Evolutionary conservation across 2,113 vertebrate species (phyloP).

Genomic region (Thalassoma bifasciatum): DNA sequence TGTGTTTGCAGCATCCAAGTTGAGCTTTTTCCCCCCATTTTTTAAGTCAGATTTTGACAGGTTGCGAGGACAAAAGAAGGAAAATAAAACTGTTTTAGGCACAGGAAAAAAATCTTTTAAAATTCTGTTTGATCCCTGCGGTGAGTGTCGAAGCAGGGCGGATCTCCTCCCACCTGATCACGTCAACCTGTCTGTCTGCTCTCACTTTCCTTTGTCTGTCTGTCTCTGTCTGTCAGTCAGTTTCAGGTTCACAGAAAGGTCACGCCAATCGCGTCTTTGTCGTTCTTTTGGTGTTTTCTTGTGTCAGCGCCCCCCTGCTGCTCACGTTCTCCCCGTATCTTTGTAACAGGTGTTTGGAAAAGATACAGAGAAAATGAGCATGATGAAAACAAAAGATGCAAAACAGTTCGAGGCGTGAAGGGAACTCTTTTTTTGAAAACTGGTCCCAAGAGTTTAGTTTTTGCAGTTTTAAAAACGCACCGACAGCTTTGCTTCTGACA

Average conservation of each 20-base stretch:
- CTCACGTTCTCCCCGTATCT: constrained; percentile 8
- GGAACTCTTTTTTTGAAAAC: constrained; percentile 50
- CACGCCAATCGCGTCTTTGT: constrained; percentile 5
- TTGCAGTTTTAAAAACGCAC: constrained; percentile 10
- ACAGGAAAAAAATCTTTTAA: constrained; percentile 9
- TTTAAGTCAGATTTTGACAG: constrained; percentile 23
- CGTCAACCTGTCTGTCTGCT: constrained; percentile 34
- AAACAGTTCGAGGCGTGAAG: constrained; percentile 53
- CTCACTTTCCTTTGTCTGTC: constrained; percentile 3
- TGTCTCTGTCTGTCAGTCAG: constrained; percentile 16
- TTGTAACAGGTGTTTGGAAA: constrained; percentile 65
- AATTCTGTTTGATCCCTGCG: constrained; percentile 37
- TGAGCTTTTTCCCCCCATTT: background rate
- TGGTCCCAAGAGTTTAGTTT: constrained; percentile 18
- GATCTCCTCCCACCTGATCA: constrained; percentile 10
- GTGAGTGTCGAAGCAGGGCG: constrained; percentile 5
- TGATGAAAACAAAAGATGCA: constrained; percentile 44
- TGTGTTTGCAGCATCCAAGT: background rate
- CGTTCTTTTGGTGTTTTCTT: constrained; percentile 5
- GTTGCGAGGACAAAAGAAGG: constrained; percentile 10
- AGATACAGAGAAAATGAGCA: constrained; percentile 38
- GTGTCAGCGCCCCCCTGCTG: constrained; percentile 14
- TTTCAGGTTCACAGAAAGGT: constrained; percentile 48
- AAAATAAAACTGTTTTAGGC: constrained; percentile 28
- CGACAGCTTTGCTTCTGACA: constrained; percentile 15